These are phyloP conservation scores for Rousettus madagascariensis DNA, from an alignment of 2,797 vertebrate species.

Conservation along the genomic window DNA sequence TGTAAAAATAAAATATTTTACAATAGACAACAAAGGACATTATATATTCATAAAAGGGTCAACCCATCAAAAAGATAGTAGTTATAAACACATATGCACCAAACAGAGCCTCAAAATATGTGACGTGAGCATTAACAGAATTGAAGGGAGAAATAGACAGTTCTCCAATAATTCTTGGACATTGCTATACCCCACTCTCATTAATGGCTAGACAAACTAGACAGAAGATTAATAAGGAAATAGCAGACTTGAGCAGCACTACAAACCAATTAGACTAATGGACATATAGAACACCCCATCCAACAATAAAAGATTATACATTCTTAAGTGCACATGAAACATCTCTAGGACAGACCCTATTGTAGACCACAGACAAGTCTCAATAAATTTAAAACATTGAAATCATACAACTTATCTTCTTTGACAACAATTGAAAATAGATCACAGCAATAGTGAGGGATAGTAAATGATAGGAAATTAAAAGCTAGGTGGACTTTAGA, in stretches of 20 bases:
- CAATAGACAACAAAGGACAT: not conserved
- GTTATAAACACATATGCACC: not conserved
- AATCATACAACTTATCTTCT: not conserved
- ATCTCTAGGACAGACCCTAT: not conserved
- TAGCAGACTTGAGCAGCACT: not conserved
- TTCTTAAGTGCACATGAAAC: not conserved
- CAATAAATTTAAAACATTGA: not conserved
- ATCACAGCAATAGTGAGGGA: not conserved
- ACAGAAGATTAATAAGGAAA: slow-evolving; percentile 24
- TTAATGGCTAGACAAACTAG: not conserved
- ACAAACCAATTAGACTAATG: slow-evolving; percentile 11
- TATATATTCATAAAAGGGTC: slow-evolving; percentile 30
- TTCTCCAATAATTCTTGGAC: not conserved
- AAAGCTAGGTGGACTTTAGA: not conserved
- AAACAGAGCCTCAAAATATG: not conserved
- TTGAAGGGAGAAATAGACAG: not conserved
- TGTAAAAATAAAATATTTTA: not conserved
- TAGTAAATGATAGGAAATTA: not conserved
- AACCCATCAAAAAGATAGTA: not conserved
- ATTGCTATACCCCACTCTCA: not conserved
- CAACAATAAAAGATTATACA: not conserved
- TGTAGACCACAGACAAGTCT: not conserved
- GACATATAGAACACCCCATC: not conserved
- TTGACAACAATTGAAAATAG: not conserved
- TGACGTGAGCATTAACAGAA: not conserved